Evolutionary conservation across 2,888 invertebrate genomes (phyloP).

Genomic region (Periphyllus acericola): DNA sequence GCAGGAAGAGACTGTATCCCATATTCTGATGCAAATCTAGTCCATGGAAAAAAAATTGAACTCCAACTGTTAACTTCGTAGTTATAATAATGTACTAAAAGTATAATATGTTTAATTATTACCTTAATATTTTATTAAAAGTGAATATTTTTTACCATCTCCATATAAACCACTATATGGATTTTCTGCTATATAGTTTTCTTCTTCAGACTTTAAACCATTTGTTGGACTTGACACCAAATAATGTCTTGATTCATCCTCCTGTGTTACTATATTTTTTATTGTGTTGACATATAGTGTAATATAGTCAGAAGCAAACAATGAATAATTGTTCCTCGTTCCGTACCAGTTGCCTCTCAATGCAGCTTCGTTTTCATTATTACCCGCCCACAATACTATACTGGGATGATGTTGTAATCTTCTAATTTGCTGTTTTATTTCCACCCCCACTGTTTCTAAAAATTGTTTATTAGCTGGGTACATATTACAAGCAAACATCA

Average conservation of each 20-base stretch:
- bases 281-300: slow-evolving; percentile 85
- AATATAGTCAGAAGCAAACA: slow-evolving; percentile 81
- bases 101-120: not conserved
- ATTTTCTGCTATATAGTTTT: slow-evolving; percentile 81
- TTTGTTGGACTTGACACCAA: slow-evolving; percentile 93
- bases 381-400: slow-evolving; percentile 91
- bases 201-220: slow-evolving; percentile 77
- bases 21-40: slow-evolving; percentile 95
- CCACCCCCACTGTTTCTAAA: slow-evolving; percentile 77
- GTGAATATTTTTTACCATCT: slow-evolving; percentile 74
- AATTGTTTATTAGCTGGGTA: slow-evolving; percentile 84
- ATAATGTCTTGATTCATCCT: slow-evolving; percentile 76
- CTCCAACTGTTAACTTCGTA: slow-evolving; percentile 86
- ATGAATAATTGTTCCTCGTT: slow-evolving; percentile 69
- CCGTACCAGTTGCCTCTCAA: slow-evolving; percentile 83
- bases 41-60: slow-evolving; percentile 78
- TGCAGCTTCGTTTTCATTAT: slow-evolving; percentile 96
- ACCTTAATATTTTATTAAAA: not conserved
- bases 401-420: slow-evolving; percentile 88
- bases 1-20: slow-evolving; percentile 93
- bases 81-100: slow-evolving; percentile 87
- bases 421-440: slow-evolving; percentile 83
- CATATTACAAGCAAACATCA: slow-evolving; percentile 96
- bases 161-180: slow-evolving; percentile 86
- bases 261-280: slow-evolving; percentile 72